A percentile compares a stretch with the other conserved stretches of the same genome.
These are phyloP conservation scores for Drosophila malerkotliana DNA, from an alignment of 1,140 invertebrate species.

Conservation along the genomic window DNA sequence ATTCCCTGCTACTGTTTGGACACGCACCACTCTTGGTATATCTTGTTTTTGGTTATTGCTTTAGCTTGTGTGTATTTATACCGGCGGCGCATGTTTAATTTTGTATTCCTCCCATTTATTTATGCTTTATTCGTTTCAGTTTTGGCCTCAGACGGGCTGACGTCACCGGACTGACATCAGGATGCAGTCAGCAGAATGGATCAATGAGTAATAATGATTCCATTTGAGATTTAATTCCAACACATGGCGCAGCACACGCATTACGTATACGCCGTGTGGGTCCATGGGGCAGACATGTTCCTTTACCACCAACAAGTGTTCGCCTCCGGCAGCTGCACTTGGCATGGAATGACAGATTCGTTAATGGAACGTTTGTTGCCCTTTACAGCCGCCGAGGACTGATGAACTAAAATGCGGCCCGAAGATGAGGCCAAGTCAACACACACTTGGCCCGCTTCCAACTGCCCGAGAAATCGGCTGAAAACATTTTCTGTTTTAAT, in stretches of 20 bases:
- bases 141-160: constrained; percentile 42
- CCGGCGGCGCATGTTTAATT: constrained; percentile 46
- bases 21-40: constrained; percentile 44
- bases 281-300: background rate
- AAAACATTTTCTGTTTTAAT: constrained; percentile 45
- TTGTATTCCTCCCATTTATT: constrained; percentile 39
- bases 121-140: constrained; percentile 24
- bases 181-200: constrained; percentile 34
- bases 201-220: constrained; percentile 26
- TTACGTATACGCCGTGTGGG: constrained; percentile 33
- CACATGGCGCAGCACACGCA: constrained; percentile 30
- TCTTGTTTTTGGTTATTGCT: constrained; percentile 5
- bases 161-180: constrained; percentile 35
- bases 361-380: constrained; percentile 58
- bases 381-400: constrained; percentile 49
- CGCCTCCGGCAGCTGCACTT: constrained; percentile 30
- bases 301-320: constrained; percentile 29
- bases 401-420: constrained; percentile 26
- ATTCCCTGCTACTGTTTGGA: constrained; percentile 10
- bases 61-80: constrained; percentile 30
- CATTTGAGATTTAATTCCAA: constrained; percentile 26
- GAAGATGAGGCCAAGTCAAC: constrained; percentile 55
- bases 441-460: constrained; percentile 56
- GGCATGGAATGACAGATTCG: constrained; percentile 38
- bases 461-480: constrained; percentile 20